Evolutionary conservation across 2,113 vertebrate genomes (phyloP).

Genomic region (Semicossyphus pulcher): DNA sequence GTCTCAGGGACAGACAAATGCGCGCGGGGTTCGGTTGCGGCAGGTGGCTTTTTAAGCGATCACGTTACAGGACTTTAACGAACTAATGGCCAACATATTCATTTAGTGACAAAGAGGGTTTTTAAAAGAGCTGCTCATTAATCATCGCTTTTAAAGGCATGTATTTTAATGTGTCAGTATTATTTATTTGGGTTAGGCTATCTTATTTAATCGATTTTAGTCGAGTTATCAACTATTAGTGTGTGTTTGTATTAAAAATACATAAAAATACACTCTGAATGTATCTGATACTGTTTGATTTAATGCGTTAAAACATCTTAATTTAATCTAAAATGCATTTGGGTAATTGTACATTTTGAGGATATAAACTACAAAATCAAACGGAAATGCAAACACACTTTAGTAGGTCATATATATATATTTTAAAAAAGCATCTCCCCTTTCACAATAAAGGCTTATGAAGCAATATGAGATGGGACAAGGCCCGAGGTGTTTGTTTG

Average conservation of each 20-base stretch:
- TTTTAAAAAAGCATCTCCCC: slow-evolving; percentile 39
- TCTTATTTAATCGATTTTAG: not conserved
- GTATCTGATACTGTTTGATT: too few relatives aligned
- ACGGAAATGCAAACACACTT: slow-evolving; percentile 29
- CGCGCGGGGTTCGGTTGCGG: slow-evolving; percentile 64
- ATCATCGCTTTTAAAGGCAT: not conserved
- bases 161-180: slow-evolving; percentile 6
- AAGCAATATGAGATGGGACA: slow-evolving; percentile 78
- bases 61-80: slow-evolving; percentile 73
- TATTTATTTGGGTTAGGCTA: not conserved
- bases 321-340: too few relatives aligned
- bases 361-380: not conserved
- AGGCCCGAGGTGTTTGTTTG: slow-evolving; percentile 82
- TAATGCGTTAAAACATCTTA: too few relatives aligned
- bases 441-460: slow-evolving; percentile 72
- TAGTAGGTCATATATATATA: slow-evolving; percentile 30
- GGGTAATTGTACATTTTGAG: not conserved
- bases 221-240: not conserved
- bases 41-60: slow-evolving; percentile 77
- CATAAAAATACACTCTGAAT: not conserved
- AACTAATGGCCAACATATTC: slow-evolving; percentile 51
- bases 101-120: slow-evolving; percentile 40
- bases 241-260: not conserved
- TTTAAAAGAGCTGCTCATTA: slow-evolving; percentile 21
- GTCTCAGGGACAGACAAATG: slow-evolving; percentile 78